Evolutionary conservation across 2,888 invertebrate species (phyloP).

Genomic region (Pristionchus entomophagus): DNA sequence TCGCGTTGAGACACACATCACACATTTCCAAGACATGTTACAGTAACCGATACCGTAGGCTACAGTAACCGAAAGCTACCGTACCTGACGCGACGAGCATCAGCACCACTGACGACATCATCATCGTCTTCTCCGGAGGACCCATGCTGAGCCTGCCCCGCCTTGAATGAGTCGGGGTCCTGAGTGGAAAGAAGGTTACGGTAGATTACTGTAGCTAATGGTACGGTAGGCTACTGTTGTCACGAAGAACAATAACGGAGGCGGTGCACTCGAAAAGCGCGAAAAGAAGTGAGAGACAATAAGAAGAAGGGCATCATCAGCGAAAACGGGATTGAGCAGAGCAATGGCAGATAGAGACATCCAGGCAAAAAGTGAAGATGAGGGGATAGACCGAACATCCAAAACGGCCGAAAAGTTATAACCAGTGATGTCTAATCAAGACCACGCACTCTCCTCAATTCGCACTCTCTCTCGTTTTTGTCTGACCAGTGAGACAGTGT

Average conservation of each 20-base stretch:
- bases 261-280: not conserved
- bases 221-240: not conserved
- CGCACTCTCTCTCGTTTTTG: too few species aligned
- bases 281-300: not conserved
- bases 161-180: not conserved
- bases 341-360: not conserved
- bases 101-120: not conserved
- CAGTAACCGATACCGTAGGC: not conserved
- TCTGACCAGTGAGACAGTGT: too few species aligned
- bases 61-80: not conserved
- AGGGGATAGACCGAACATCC: not conserved
- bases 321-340: constrained; percentile 4
- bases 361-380: not conserved
- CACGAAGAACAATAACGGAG: too few species aligned
- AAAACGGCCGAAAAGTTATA: too few species aligned
- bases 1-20: too few species aligned
- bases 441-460: too few species aligned
- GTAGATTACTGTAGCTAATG: not conserved
- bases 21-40: too few species aligned
- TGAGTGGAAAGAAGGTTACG: not conserved
- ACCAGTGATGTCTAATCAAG: too few species aligned
- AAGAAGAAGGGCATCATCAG: not conserved
- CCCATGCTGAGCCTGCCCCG: constrained; percentile 15
- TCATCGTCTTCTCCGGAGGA: not conserved
- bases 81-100: not conserved